A percentile compares a stretch with the other conserved stretches of the same genome.
phyloP scores from a whole-genome alignment of 92 coral and sea anemone genomes.

The Umimayanthus kanabou region DNA sequence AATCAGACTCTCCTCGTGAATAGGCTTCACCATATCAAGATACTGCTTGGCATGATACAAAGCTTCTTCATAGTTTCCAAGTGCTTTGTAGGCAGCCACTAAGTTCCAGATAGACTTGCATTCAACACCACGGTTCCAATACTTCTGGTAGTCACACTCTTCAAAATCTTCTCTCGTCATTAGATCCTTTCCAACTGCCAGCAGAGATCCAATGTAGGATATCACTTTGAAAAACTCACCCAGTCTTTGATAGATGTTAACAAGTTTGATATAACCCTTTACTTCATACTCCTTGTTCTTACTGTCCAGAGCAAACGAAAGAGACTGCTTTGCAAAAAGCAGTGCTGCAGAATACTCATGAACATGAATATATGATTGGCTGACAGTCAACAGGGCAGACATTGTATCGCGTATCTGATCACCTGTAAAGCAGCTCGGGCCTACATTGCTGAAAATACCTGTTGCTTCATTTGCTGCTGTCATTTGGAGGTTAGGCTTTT shows the following conservation, averaged over 20 bases:
- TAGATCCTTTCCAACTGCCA: conserved; percentile 82
- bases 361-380: conserved; percentile 58
- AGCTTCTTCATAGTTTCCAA: conserved; percentile 73
- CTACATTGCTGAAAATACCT: background rate
- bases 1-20: conserved; percentile 58
- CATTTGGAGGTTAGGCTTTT: background rate
- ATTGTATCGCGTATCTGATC: conserved; percentile 38
- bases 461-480: background rate
- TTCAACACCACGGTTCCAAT: conserved; percentile 75
- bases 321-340: conserved; percentile 55
- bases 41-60: conserved; percentile 68
- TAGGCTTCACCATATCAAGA: conserved; percentile 59
- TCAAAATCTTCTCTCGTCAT: conserved; percentile 25
- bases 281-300: conserved; percentile 71
- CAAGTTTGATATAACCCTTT: conserved; percentile 71
- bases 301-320: conserved; percentile 61
- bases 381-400: conserved; percentile 65
- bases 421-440: background rate
- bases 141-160: conserved; percentile 22
- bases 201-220: conserved; percentile 73
- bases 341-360: conserved; percentile 60
- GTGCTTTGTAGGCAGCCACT: conserved; percentile 74
- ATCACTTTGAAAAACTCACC: conserved; percentile 72
- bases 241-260: conserved; percentile 74
- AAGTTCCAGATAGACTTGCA: conserved; percentile 84